Percentiles rank a stretch among this genome's conserved stretches.
These are phyloP conservation scores for Octomys mimax DNA, from an alignment of 2,797 vertebrate species.

Conservation along the genomic window DNA sequence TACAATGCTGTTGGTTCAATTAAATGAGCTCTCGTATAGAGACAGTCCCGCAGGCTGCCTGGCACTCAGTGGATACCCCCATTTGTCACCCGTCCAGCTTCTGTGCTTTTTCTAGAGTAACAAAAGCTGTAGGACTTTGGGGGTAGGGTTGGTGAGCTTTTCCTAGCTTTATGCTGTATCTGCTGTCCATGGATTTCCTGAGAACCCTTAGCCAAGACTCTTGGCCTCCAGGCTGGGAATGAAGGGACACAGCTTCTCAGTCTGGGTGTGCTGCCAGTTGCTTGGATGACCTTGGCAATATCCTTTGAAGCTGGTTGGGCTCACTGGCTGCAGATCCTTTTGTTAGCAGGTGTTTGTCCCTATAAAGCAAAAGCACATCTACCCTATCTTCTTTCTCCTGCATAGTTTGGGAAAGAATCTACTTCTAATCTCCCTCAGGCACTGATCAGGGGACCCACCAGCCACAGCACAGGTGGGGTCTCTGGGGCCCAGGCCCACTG, in stretches of 20 bases:
- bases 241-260: background rate
- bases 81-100: background rate
- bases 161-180: background rate
- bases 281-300: conserved; percentile 61
- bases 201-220: background rate
- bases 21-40: background rate
- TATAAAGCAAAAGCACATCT: conserved; percentile 31
- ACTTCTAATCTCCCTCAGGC: background rate
- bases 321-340: conserved; percentile 25
- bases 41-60: background rate
- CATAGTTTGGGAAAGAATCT: background rate
- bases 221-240: background rate
- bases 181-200: background rate
- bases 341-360: conserved; percentile 38
- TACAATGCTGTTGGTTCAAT: background rate
- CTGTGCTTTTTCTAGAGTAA: background rate
- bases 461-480: background rate
- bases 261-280: background rate
- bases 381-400: background rate
- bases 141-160: background rate
- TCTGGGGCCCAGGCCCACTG: background rate
- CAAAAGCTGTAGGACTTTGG: background rate
- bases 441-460: background rate
- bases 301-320: background rate
- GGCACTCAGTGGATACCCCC: fast-evolving